A percentile compares a stretch with the other conserved stretches of the same genome.
phyloP scores from a whole-genome alignment of 1,140 invertebrate genomes.

The Macrocentrus cingulum region DNA sequence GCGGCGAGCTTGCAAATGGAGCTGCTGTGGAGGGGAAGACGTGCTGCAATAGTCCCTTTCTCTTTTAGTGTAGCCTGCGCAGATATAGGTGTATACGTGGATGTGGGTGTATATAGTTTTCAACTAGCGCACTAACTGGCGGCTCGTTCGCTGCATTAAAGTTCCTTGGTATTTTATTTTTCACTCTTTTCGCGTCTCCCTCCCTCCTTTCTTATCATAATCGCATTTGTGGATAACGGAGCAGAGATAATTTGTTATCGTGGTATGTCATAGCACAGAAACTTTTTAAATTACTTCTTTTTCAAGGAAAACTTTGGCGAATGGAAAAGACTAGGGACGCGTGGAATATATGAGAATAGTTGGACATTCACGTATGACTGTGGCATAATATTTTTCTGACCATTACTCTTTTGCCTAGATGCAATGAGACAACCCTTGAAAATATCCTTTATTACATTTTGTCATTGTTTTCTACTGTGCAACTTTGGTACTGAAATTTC shows the following conservation, averaged over 20 bases:
- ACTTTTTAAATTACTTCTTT: conserved; percentile 59
- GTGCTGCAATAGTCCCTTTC: background rate
- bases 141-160: conserved; percentile 46
- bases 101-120: conserved; percentile 27
- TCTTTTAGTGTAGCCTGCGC: background rate
- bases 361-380: conserved; percentile 42
- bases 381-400: conserved; percentile 43
- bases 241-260: conserved; percentile 58
- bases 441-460: too few species aligned
- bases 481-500: too few species aligned
- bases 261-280: conserved; percentile 55
- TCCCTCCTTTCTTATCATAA: conserved; percentile 57
- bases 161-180: conserved; percentile 51
- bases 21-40: background rate
- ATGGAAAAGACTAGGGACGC: conserved; percentile 22
- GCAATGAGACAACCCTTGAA: background rate
- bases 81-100: conserved; percentile 22
- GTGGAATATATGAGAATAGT: conserved; percentile 47
- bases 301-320: conserved; percentile 46
- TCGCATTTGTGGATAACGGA: conserved; percentile 59
- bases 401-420: conserved; percentile 31
- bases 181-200: conserved; percentile 25
- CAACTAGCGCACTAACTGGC: conserved; percentile 34
- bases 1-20: conserved; percentile 7
- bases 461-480: too few species aligned